phyloP scores from a whole-genome alignment of 1,140 invertebrate species.

The Drosophila mojavensis region DNA sequence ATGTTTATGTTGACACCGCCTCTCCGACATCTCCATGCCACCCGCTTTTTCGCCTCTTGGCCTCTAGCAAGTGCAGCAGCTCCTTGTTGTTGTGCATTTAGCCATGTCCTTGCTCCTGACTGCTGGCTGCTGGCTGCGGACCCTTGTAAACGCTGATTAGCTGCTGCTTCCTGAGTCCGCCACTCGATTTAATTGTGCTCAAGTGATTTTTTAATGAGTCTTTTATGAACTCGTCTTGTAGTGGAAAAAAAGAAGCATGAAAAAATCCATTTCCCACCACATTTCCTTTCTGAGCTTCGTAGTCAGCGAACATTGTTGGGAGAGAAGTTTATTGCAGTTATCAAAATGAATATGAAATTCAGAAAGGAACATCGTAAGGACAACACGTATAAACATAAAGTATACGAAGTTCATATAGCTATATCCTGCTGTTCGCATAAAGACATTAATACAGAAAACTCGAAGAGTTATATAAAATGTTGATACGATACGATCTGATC shows the following conservation, averaged over 20 bases:
- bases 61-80: constrained; percentile 52
- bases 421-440: constrained; percentile 4
- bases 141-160: constrained; percentile 76
- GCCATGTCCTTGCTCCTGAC: constrained; percentile 55
- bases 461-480: not conserved
- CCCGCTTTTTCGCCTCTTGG: not conserved
- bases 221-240: constrained; percentile 67
- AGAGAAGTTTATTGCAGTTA: too few species aligned
- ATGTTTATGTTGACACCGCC: constrained; percentile 52
- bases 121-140: constrained; percentile 42
- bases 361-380: too few species aligned
- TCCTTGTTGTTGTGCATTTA: constrained; percentile 60
- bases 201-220: constrained; percentile 79
- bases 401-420: not conserved
- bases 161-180: constrained; percentile 47
- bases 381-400: too few species aligned
- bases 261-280: constrained; percentile 1
- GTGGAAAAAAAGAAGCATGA: constrained; percentile 4
- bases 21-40: not conserved
- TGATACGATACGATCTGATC: not conserved
- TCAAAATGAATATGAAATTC: too few species aligned
- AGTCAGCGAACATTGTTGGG: too few species aligned
- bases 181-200: constrained; percentile 76
- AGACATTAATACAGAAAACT: not conserved
- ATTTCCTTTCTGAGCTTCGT: too few species aligned